A percentile compares a stretch with the other conserved stretches of the same genome.
Evolutionary conservation across 2,888 invertebrate genomes (phyloP).

Genomic region (Mechanitis messenoides): DNA sequence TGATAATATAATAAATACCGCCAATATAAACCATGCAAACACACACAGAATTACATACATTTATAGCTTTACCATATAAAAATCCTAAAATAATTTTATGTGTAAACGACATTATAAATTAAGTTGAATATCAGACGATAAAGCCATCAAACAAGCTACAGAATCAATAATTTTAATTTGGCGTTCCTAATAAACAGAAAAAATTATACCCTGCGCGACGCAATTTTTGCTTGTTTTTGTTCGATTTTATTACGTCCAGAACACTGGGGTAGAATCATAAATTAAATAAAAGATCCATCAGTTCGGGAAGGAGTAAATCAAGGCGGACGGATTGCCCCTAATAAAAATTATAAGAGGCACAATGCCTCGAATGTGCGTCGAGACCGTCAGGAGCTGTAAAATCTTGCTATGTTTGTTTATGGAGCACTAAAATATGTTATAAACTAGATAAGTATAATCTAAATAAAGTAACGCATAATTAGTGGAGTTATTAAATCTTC

Average conservation of each 20-base stretch:
- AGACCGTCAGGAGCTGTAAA: conserved; percentile 72
- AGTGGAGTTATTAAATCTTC: conserved; percentile 57
- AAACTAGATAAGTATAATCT: conserved; percentile 75
- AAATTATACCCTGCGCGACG: conserved; percentile 24
- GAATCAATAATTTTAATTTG: background rate
- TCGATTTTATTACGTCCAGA: conserved; percentile 66
- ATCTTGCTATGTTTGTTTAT: conserved; percentile 75
- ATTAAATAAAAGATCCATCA: conserved; percentile 75
- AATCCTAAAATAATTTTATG: background rate
- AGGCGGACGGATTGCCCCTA: conserved; percentile 75
- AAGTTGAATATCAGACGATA: background rate
- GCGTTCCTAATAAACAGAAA: conserved; percentile 10
- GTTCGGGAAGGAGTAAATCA: conserved; percentile 76
- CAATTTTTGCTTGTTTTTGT: conserved; percentile 73
- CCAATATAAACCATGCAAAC: background rate
- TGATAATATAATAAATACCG: conserved; percentile 43
- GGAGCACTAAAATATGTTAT: conserved; percentile 76
- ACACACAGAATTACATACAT: background rate
- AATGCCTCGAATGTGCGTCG: conserved; percentile 71
- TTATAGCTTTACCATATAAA: conserved; percentile 5
- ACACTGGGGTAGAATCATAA: conserved; percentile 71
- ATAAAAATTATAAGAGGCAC: conserved; percentile 77
- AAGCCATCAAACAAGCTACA: background rate
- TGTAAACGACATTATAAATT: background rate
- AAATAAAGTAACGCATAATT: conserved; percentile 73